A percentile compares a stretch with the other conserved stretches of the same genome.
These are phyloP conservation scores for Cyanocitta stelleri DNA, from an alignment of 2,113 vertebrate species.

Conservation along the genomic window DNA sequence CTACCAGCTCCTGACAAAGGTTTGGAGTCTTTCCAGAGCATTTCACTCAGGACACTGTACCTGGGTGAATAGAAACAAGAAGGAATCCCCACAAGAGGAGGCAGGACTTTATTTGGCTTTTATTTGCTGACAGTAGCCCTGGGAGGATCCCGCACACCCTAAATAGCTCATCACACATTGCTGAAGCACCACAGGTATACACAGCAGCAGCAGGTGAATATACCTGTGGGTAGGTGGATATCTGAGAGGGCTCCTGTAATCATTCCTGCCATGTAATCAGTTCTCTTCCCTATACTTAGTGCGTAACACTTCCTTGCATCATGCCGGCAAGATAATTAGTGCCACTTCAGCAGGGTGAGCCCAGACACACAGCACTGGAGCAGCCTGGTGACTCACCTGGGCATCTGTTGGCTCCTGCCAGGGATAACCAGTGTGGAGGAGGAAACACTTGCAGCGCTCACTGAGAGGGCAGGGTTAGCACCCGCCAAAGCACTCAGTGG, in stretches of 20 bases:
- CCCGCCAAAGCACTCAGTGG: background rate
- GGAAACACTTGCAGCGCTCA: background rate
- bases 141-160: background rate
- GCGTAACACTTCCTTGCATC: background rate
- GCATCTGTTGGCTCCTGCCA: background rate
- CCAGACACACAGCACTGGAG: background rate
- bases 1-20: background rate
- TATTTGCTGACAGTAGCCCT: conserved; percentile 1
- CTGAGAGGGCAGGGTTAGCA: background rate
- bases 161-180: background rate
- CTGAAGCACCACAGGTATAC: background rate
- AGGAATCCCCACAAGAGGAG: background rate
- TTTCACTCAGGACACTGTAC: background rate
- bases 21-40: background rate
- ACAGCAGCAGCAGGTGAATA: background rate
- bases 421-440: background rate
- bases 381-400: conserved; percentile 1
- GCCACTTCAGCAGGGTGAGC: conserved; percentile 33
- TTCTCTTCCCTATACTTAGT: background rate
- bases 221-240: background rate
- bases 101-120: background rate
- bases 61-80: background rate
- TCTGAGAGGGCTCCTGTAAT: background rate
- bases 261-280: background rate
- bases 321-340: background rate